Evolutionary conservation across 1,140 invertebrate genomes (phyloP), one percentile per base, ranked within the genome.

Genomic region (Atta cephalotes): DNA sequence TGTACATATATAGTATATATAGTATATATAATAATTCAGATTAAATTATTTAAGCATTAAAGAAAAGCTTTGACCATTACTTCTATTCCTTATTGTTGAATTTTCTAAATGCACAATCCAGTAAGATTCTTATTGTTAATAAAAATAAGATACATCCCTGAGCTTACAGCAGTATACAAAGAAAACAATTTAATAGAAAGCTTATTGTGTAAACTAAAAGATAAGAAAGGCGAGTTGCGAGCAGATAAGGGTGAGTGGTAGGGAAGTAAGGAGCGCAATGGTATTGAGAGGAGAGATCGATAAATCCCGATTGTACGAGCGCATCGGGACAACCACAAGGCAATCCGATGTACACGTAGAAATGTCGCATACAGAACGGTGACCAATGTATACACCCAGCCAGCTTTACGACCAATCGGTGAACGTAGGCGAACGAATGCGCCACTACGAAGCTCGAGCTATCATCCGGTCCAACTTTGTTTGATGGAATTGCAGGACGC

Each of bases 301-400:
- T 77, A 89, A 87, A 89, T 89, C 88, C 68, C 63, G 74, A 85
- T 31, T 39, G 18, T 66, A 62, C 49, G 68, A 89, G 82, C 79
- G 76, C 85, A 89, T 89, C 85, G 88, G 35, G 80, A 80, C 85
- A 80, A 74, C 85, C 35, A 25, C 76, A 39, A 49, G 45, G 87
- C 89, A 89, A 89, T 90, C 88, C 89, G 74, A 79, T 90, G 88
- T 89, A 81, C 88, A 86, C 87, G 78, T 49, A 35, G 18, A 28
- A 72, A 74, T 60, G 81, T 68, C 31, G 56, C 66, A 71, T 51
- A 60, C 18, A 53, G 74, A 65, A n/a, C 31, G 14, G 18, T 9
- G 56, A 21, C 18, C 51, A 77, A 51, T 84, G 70, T 84, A 85
- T 90, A 90, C 87, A 74, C 71, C 71, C 58, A 6, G 60, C 25